Evolutionary conservation across 2,113 vertebrate genomes (phyloP), one percentile per base, ranked within the genome.

Genomic region (Hippocampus zosterae): DNA sequence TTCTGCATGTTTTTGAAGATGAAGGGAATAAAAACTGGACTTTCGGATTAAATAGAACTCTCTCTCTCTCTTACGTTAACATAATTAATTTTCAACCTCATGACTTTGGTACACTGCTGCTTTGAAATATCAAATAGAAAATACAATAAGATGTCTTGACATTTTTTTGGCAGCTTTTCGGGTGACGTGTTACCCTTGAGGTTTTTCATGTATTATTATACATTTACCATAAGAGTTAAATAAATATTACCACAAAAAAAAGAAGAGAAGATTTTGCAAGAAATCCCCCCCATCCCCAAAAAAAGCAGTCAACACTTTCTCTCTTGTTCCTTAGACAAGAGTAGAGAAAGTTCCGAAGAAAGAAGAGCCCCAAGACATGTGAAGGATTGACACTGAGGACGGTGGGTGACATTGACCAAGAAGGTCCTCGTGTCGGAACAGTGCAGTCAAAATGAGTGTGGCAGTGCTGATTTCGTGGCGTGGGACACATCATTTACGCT

Each of bases 401-500:
- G 37, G 63, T 52, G 77, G 65, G 60, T 55, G 65, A 69, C 67
- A n/a, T 6, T 3, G 66, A 77, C 64, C 55, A 55, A 69, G 67
- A 46, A 67, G 75, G 69, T 73, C 87, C 78, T 66, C 21, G 76
- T 72, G 80, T 80, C 68, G 71, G 63, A 71, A 76, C 84, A 88
- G 83, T 86, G 79, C 89, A 91, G 88, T 83, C 81, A 76, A 82
- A 87, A 83, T 80, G 76, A 78, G 69, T 81, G 76, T 85, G 90
- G 79, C 89, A 91, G 90, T 90, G 85, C 82, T 78, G 80, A 85
- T 77, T 78, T 37, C 18, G 59, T 69, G 72, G 76, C 69, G 72
- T 61, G 74, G 85, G 80, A 74, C 80, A 68, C 71, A 77, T 90
- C 88, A 87, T 88, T 89, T 91, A 89, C 88, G 84, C 90, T 82